phyloP scores from a whole-genome alignment of 23 tunicate species.

The Ciona savignyi region DNA sequence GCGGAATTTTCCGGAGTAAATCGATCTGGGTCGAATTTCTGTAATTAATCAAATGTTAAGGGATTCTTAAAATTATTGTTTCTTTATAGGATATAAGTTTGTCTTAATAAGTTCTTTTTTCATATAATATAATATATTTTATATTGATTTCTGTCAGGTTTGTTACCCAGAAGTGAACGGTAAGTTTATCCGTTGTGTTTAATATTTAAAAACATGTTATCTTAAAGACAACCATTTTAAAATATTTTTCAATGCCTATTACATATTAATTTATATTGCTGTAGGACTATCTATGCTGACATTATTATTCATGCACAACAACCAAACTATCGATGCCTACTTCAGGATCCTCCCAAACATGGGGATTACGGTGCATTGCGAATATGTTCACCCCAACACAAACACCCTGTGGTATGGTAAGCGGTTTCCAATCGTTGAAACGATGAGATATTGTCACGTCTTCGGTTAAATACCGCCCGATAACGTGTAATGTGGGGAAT shows the following conservation, averaged over 20 bases:
- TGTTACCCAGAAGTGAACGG: too few species aligned
- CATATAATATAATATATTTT: too few species aligned
- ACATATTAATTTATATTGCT: too few species aligned
- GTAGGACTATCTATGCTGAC: too few species aligned
- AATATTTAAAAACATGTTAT: too few species aligned
- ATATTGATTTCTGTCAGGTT: too few species aligned
- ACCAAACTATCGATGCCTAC: slow-evolving; percentile 1
- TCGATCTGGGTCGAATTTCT: slow-evolving; percentile 70
- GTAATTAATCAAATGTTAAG: neutral
- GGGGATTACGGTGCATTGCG: slow-evolving; percentile 24
- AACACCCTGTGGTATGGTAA: neutral
- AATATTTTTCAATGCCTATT: too few species aligned
- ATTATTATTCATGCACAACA: too few species aligned
- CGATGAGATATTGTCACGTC: neutral
- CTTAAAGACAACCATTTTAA: too few species aligned
- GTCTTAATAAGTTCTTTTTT: neutral
- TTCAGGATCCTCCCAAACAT: slow-evolving; percentile 45
- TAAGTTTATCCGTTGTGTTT: too few species aligned
- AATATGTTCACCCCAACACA: slow-evolving; percentile 14
- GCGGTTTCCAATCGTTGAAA: neutral
- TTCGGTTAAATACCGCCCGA: neutral
- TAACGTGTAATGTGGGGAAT: neutral
- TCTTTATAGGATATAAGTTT: neutral
- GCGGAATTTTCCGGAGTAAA: slow-evolving; percentile 47
- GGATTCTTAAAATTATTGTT: neutral